Conservation (phyloP, 2,113 vertebrate species). For the Neogobius melanostomus region DNA sequence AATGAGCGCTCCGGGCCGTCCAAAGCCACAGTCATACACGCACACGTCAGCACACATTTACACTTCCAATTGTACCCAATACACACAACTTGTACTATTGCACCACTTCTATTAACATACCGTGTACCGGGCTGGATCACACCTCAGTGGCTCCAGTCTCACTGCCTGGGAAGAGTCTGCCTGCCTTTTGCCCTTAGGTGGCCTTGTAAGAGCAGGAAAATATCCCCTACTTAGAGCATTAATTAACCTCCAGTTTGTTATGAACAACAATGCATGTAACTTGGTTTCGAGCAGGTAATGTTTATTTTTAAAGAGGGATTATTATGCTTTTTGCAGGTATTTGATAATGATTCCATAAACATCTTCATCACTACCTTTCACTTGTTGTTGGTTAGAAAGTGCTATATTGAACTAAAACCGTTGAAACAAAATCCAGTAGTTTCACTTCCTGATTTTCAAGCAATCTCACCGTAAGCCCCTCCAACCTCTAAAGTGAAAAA, state of each 20-base stretch:
- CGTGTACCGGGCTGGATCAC: conserved; percentile 16
- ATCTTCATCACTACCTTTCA: no score
- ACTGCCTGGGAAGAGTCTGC: conserved; percentile 33
- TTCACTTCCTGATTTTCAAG: no score
- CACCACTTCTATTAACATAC: conserved; percentile 24
- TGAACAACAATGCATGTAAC: no score
- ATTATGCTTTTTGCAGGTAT: no score
- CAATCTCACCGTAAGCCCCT: no score
- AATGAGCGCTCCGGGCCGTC: conserved; percentile 54
- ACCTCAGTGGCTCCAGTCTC: conserved; percentile 49
- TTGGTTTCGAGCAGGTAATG: no score
- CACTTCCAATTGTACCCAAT: conserved; percentile 21
- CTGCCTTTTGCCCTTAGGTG: conserved; percentile 47
- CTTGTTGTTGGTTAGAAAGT: no score
- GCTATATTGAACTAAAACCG: no score
- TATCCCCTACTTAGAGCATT: conserved; percentile 48
- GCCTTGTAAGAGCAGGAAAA: conserved; percentile 40
- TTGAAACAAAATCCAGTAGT: no score
- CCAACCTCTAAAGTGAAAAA: no score
- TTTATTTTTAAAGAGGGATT: no score
- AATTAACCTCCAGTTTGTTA: conserved; percentile 36
- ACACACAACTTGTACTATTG: conserved; percentile 33
- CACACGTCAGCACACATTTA: conserved; percentile 33
- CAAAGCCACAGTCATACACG: conserved; percentile 43
- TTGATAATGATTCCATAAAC: no score